These are phyloP conservation scores for Heliconius eleuchia DNA, from an alignment of 1,140 invertebrate genomes.

Conservation along the genomic window DNA sequence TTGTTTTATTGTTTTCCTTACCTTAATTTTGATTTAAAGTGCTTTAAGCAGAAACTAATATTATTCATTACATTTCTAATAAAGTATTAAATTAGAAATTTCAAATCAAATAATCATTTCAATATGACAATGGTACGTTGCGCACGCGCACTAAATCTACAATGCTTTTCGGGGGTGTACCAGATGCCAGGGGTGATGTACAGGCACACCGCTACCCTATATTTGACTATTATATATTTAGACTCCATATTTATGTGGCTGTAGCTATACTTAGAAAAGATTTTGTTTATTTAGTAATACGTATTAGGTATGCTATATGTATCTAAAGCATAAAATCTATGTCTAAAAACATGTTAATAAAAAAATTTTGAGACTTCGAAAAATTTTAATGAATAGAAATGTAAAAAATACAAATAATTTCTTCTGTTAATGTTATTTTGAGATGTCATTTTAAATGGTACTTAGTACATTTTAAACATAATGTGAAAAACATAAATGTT, in stretches of 20 bases:
- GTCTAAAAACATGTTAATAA: not conserved
- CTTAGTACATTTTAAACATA: not conserved
- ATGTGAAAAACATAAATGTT: not conserved
- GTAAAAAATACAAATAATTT: too few species aligned
- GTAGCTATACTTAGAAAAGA: not conserved
- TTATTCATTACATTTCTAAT: not conserved
- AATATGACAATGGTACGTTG: conserved; percentile 14
- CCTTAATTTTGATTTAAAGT: too few species aligned
- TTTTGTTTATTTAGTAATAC: not conserved
- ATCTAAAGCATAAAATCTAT: not conserved
- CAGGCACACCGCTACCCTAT: not conserved
- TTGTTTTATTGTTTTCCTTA: too few species aligned
- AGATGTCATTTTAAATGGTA: too few species aligned
- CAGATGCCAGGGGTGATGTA: not conserved
- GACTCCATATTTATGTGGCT: not conserved
- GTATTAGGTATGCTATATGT: too few species aligned
- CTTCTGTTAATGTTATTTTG: not conserved
- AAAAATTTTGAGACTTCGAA: too few species aligned
- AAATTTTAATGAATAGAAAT: too few species aligned
- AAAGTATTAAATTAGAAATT: not conserved
- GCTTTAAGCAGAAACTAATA: too few species aligned
- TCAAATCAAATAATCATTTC: not conserved
- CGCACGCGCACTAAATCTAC: conserved; percentile 18
- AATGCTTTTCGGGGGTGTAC: conserved; percentile 3
- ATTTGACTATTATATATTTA: conserved; percentile 5